Evolutionary conservation across 2,113 vertebrate species (phyloP).

Genomic region (Poeciliopsis retropinna): DNA sequence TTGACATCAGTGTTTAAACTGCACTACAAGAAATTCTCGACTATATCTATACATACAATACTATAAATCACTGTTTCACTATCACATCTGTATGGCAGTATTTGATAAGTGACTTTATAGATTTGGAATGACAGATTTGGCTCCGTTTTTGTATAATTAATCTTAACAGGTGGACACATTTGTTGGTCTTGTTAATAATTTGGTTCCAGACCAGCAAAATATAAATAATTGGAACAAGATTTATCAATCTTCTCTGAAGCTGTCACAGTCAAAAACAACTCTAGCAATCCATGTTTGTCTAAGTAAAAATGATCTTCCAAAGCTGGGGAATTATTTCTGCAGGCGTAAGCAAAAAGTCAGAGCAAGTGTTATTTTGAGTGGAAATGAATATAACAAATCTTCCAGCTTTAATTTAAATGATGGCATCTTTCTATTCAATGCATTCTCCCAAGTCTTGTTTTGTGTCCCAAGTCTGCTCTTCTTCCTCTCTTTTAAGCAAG

Average conservation of each 20-base stretch:
- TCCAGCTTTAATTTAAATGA: neutral
- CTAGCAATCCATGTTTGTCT: neutral
- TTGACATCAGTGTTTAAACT: neutral
- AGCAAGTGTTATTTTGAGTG: neutral
- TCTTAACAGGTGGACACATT: neutral
- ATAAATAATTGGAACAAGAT: neutral
- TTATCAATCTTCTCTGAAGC: neutral
- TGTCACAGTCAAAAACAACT: neutral
- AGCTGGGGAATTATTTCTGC: neutral
- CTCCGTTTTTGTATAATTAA: neutral
- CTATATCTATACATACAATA: neutral
- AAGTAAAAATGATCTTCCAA: neutral
- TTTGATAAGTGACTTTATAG: neutral
- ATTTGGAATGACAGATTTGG: neutral
- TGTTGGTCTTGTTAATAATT: neutral
- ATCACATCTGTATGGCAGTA: neutral
- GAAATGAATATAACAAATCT: neutral
- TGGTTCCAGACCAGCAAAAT: neutral
- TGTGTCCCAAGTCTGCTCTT: neutral
- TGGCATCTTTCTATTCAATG: neutral
- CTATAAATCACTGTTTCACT: neutral
- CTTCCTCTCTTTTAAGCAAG: conserved; percentile 23
- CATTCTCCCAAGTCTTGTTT: neutral
- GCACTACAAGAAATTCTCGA: neutral
- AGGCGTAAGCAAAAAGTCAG: neutral